A percentile compares a stretch with the other conserved stretches of the same genome.
Conservation (phyloP, 1,140 invertebrate genomes). For the Ceratina calcarata region DNA sequence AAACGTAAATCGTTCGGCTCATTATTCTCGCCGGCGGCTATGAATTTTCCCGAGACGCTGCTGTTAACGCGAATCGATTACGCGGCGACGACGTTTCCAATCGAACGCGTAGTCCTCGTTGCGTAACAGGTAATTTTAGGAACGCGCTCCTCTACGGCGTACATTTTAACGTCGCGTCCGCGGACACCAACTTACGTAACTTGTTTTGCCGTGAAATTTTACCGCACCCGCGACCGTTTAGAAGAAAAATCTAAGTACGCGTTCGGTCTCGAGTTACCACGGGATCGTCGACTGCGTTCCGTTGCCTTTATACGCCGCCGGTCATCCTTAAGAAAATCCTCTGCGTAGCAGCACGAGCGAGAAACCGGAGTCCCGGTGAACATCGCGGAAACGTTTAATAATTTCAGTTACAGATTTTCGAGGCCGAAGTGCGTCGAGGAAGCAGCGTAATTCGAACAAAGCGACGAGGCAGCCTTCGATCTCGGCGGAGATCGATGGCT, state of each 20-base stretch:
- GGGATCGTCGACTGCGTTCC: too few relatives aligned
- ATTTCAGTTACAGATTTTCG: too few relatives aligned
- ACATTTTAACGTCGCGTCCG: background rate
- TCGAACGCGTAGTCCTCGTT: slow-evolving; percentile 26
- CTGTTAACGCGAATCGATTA: slow-evolving; percentile 24
- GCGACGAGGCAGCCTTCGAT: slow-evolving; percentile 5
- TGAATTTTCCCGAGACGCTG: slow-evolving; percentile 22
- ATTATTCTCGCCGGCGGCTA: background rate
- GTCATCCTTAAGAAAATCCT: background rate
- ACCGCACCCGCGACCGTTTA: background rate
- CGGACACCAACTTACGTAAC: slow-evolving; percentile 36
- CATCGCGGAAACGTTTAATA: background rate
- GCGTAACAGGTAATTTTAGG: slow-evolving; percentile 53
- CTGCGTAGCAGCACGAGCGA: too few relatives aligned
- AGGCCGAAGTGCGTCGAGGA: slow-evolving; percentile 18
- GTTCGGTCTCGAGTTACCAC: background rate
- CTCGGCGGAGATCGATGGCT: slow-evolving; percentile 32
- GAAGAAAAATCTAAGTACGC: background rate
- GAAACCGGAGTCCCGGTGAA: too few relatives aligned
- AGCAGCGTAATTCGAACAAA: background rate
- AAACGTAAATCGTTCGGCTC: slow-evolving; percentile 6
- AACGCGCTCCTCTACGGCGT: slow-evolving; percentile 27
- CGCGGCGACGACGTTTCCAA: background rate
- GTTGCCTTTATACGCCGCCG: background rate
- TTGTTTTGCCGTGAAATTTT: slow-evolving; percentile 42